Conservation (phyloP, 2,797 vertebrate genomes). For the Platalea minor region DNA sequence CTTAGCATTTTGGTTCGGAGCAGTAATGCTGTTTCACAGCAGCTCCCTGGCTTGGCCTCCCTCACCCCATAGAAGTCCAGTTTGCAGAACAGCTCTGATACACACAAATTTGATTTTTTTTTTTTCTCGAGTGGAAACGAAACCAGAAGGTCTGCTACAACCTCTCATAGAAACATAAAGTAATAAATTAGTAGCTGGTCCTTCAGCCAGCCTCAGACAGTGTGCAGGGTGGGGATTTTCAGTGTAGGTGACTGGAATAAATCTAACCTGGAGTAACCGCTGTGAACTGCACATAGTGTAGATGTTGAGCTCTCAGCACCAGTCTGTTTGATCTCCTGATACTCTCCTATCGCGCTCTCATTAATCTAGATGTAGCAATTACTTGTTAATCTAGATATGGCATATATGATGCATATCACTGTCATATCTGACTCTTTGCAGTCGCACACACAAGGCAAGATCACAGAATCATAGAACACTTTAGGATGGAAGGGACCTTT, state of each 20-base stretch:
- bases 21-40: neutral
- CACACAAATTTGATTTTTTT: neutral
- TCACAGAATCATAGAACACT: too few species aligned
- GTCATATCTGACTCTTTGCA: neutral
- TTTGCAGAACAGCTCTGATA: neutral
- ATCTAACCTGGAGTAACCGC: neutral
- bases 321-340: neutral
- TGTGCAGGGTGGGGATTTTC: neutral
- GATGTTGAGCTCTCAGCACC: neutral
- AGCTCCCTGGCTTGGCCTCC: neutral
- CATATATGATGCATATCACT: neutral
- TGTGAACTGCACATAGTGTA: neutral
- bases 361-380: slow-evolving; percentile 33
- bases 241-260: neutral
- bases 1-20: neutral
- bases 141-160: neutral
- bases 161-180: neutral
- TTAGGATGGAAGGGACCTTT: too few species aligned
- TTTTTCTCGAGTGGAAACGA: neutral
- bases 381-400: slow-evolving; percentile 8
- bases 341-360: neutral
- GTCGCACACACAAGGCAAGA: neutral
- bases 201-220: neutral
- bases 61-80: neutral
- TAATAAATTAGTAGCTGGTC: neutral